Evolutionary conservation across 2,113 vertebrate species (phyloP).

Genomic region (Hylia prasina): DNA sequence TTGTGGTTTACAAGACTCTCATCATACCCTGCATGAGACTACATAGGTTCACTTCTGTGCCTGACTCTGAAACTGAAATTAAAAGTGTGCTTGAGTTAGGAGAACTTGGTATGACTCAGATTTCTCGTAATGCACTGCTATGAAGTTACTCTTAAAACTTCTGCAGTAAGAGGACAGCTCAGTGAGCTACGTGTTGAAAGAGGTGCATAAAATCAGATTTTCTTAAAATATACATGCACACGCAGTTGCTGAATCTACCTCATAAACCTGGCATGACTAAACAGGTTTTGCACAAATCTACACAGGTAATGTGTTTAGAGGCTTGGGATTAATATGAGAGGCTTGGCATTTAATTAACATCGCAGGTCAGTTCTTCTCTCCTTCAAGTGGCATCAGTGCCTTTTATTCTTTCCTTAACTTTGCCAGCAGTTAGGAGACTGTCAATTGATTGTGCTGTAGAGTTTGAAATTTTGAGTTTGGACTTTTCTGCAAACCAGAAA

Average conservation of each 20-base stretch:
- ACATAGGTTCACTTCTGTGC: neutral
- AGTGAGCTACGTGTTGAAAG: neutral
- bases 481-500: neutral
- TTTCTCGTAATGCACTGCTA: slow-evolving; percentile 10
- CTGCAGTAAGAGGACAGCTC: neutral
- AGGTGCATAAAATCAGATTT: neutral
- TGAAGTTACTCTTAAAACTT: neutral
- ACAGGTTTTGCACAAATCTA: neutral
- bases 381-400: neutral
- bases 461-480: neutral
- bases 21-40: neutral
- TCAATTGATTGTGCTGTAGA: neutral
- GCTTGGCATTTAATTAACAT: neutral
- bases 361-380: neutral
- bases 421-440: neutral
- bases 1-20: neutral
- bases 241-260: neutral
- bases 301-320: neutral
- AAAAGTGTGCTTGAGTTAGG: neutral
- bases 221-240: neutral
- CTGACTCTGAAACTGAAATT: slow-evolving; percentile 16
- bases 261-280: neutral
- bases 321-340: neutral
- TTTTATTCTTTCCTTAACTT: neutral
- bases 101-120: neutral